Evolutionary conservation across 2,113 vertebrate genomes (phyloP).

Genomic region (Sphaerodactylus townsendi): DNA sequence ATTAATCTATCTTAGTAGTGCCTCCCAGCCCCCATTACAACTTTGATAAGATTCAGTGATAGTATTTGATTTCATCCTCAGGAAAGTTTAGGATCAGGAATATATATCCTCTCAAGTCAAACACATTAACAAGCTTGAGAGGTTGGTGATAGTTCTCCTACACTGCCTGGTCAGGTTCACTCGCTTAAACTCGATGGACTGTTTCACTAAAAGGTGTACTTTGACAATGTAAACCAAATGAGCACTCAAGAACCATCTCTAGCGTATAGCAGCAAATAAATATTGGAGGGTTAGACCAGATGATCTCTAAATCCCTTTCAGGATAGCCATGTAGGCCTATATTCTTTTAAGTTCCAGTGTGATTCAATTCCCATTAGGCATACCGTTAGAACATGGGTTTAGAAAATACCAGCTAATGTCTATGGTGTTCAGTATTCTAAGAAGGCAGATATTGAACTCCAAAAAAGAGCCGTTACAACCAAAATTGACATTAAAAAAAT

Average conservation of each 20-base stretch:
- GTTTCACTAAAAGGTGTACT: neutral
- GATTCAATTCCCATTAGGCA: neutral
- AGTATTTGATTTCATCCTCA: neutral
- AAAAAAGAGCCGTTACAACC: neutral
- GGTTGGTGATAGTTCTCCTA: neutral
- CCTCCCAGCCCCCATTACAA: neutral
- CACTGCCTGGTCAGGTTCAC: neutral
- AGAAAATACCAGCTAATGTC: neutral
- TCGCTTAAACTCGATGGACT: neutral
- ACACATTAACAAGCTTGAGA: neutral
- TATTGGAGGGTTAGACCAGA: neutral
- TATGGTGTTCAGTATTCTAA: slow-evolving; percentile 37
- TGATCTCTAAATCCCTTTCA: neutral
- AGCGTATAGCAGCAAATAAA: neutral
- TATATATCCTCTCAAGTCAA: neutral
- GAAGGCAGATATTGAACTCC: neutral
- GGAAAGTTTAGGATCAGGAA: neutral
- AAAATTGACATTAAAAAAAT: neutral
- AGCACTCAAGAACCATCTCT: neutral
- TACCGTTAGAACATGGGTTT: neutral
- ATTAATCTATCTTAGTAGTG: neutral
- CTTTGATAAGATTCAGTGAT: neutral
- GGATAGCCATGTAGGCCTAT: neutral
- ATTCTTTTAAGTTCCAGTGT: neutral
- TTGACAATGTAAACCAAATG: neutral